A percentile compares a stretch with the other conserved stretches of the same genome.
These are phyloP conservation scores for Galaxea fascicularis DNA, from an alignment of 92 coral and sea anemone species.

Conservation along the genomic window DNA sequence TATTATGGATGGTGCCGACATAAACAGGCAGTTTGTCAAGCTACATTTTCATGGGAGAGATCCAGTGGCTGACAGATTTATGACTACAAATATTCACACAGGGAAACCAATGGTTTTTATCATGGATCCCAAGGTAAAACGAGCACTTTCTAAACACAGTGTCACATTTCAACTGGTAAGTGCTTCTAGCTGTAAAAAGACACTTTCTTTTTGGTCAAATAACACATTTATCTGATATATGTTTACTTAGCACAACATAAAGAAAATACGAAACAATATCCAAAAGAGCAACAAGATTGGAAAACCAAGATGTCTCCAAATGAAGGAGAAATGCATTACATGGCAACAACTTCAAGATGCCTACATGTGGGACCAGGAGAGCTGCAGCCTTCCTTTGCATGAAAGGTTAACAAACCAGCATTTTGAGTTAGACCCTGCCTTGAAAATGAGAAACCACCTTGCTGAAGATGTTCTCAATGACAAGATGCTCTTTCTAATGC, in stretches of 20 bases:
- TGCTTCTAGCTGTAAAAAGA: too few species aligned
- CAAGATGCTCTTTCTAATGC: slow-evolving; percentile 66
- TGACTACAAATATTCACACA: slow-evolving; percentile 14
- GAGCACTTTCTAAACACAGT: too few species aligned
- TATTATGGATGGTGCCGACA: slow-evolving; percentile 51
- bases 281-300: slow-evolving; percentile 15
- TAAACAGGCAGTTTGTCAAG: slow-evolving; percentile 50
- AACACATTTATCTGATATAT: too few species aligned
- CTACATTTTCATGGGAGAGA: slow-evolving; percentile 3
- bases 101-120: slow-evolving; percentile 38
- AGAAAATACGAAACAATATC: not conserved
- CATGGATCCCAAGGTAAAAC: slow-evolving; percentile 30
- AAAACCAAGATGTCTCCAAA: slow-evolving; percentile 29
- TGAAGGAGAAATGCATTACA: slow-evolving; percentile 24
- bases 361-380: slow-evolving; percentile 40
- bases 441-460: slow-evolving; percentile 62
- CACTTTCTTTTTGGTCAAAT: too few species aligned
- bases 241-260: not conserved
- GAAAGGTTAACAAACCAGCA: slow-evolving; percentile 58
- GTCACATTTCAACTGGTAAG: too few species aligned
- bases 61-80: slow-evolving; percentile 8
- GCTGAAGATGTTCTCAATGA: slow-evolving; percentile 64
- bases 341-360: slow-evolving; percentile 26
- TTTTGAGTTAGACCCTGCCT: slow-evolving; percentile 63
- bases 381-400: slow-evolving; percentile 47